Evolutionary conservation across 2,888 invertebrate genomes (phyloP), one percentile per base, ranked within the genome.

Genomic region (Tinea trinotella): DNA sequence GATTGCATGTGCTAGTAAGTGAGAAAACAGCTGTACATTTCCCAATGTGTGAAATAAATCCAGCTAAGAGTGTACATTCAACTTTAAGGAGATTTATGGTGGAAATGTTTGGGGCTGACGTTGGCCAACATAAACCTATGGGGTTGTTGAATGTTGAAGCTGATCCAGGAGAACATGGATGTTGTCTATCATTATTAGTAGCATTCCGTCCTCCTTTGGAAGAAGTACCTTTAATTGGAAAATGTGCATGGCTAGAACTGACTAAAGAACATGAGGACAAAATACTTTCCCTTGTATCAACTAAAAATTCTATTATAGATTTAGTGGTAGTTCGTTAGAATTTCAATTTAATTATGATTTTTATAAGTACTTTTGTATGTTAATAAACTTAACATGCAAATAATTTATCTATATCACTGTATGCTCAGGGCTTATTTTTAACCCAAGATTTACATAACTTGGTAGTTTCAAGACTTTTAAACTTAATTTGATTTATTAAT

Each of bases 11-110:
- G n/a, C 80, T 97, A 56, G 84, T 96, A 46, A 95, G 95, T 67
- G 96, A 97, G 71, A 92, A 93, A 71, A 92, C 92, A 53, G 88
- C 91, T 20, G 90, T 92, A 68, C 95, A 96, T 81, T 89, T 96
- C 62, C 97, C 97, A 19, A 89, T 92, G 12, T 95, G 94, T 69
- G 96, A 97, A 79, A 91, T 97, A 58, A 93, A 96, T 81, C 96
- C 96, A 22, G 90, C 90, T 36, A 91, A 93, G 68, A 96, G 93
- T 78, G 77, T 96, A 13, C 95, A 96, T 78, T 94, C 95, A 1
- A 95, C 95, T 52, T 76, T 97, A 59, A 90, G 94, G 60, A 92
- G 92, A 70, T 97, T 95, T 71, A 95, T 97, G 95, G 92, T 94
- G 58, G 94, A 96, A 76, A 90, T 96, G 67, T 96, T 96, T 85